Evolutionary conservation across 2,113 vertebrate genomes (phyloP), one percentile per base, ranked within the genome.

Genomic region (Pygoscelis antarcticus): DNA sequence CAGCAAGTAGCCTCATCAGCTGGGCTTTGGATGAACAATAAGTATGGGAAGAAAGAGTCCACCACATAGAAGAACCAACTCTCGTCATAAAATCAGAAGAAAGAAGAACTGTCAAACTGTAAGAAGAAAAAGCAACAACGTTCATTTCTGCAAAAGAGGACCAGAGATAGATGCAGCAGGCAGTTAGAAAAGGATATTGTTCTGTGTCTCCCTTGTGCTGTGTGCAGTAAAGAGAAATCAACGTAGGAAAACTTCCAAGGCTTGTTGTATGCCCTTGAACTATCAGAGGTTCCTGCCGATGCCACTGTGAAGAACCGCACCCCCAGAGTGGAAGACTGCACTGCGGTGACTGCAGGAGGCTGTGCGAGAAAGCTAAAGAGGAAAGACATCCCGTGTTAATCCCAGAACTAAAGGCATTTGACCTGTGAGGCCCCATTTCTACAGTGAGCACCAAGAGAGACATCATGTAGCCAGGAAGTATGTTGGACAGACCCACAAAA

Each of bases 81-180:
- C 19, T 4, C 38, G 17, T 38, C 21, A 89, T 17, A 11, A 88
- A 69, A 77, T 26, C 20, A 62, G 40, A 82, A 47, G 38, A 17
- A 29, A 40, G n/a, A 54, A 54, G 13, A 49, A 29, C 12, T 25
- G 7, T 3, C 20, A 11, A 71, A 68, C 16, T 38, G 14, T 5
- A 57, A n/a, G 47, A 70, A 78, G 20, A 71, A 79, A 87, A 76
- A 38, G 27, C 6, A 76, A 27, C 10, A 42, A 16, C 15, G 19
- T 26, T 76, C 5, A 38, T 85, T 85, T 86, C 57, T 55, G 18
- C 22, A 71, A 51, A 75, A 92, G 13, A 16, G 16, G 32, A 94
- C 6, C 42, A 83, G 60, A 69, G 29, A 46, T 1, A 57, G 13
- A 55, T 3, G 32, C 0, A 14, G 23, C 0, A 14, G 23, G 11